Percentiles rank a stretch among this genome's conserved stretches.
Evolutionary conservation across 2,797 vertebrate species (phyloP).

Genomic region (Spinus pinus): DNA sequence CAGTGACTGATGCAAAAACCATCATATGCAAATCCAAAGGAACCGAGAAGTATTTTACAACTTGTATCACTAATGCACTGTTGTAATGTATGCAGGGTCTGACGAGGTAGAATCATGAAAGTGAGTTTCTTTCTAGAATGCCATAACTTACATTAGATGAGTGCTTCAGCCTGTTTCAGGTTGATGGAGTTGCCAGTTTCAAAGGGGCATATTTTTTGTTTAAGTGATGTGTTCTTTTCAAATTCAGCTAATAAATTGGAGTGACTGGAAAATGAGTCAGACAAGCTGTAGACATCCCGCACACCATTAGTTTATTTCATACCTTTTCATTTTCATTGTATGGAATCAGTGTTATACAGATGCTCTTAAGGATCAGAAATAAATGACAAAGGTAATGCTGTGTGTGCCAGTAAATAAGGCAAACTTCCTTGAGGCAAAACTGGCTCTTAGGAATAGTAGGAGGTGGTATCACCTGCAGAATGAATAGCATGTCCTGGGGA

Average conservation of each 20-base stretch:
- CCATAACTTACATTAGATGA: slow-evolving; percentile 73
- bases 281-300: slow-evolving; percentile 15
- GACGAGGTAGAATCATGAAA: slow-evolving; percentile 62
- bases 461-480: slow-evolving; percentile 23
- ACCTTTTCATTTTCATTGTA: slow-evolving; percentile 34
- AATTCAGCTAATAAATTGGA: slow-evolving; percentile 35
- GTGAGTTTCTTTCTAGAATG: slow-evolving; percentile 68
- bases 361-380: slow-evolving; percentile 46
- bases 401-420: slow-evolving; percentile 47
- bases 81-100: slow-evolving; percentile 82
- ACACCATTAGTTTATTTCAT: slow-evolving; percentile 23
- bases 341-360: slow-evolving; percentile 42
- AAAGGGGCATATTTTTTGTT: slow-evolving; percentile 55
- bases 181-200: slow-evolving; percentile 67
- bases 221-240: slow-evolving; percentile 57
- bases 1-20: slow-evolving; percentile 91
- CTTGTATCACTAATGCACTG: slow-evolving; percentile 86
- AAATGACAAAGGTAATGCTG: slow-evolving; percentile 17
- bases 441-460: slow-evolving; percentile 46
- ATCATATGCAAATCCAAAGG: slow-evolving; percentile 94
- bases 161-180: slow-evolving; percentile 72
- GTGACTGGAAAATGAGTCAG: slow-evolving; percentile 37
- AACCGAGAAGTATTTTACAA: slow-evolving; percentile 80
- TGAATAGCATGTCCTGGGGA: slow-evolving; percentile 49
- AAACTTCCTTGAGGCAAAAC: slow-evolving; percentile 43